Conservation (phyloP, 2,888 invertebrate genomes). For the Hirtodrosophila cameraria region DNA sequence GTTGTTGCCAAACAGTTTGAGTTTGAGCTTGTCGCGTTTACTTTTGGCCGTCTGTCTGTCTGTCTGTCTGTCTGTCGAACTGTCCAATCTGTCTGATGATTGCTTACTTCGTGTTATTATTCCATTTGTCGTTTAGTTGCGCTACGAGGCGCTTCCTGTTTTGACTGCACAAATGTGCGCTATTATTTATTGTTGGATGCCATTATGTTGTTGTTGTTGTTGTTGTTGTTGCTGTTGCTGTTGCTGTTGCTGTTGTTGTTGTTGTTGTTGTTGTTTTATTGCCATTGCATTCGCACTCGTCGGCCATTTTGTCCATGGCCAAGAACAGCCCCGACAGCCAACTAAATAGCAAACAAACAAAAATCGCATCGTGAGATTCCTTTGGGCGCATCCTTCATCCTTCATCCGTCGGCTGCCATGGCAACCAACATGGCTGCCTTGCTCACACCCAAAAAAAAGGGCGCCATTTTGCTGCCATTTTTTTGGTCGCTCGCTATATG, state of each 20-base stretch:
- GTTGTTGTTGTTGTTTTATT: no score
- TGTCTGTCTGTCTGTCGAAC: slow-evolving; percentile 9
- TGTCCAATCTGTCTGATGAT: slow-evolving; percentile 5
- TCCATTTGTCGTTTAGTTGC: slow-evolving; percentile 75
- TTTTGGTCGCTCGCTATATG: no score
- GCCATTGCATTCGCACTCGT: slow-evolving; percentile 51
- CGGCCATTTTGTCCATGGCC: slow-evolving; percentile 63
- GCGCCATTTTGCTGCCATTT: slow-evolving; percentile 53
- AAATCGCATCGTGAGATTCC: slow-evolving; percentile 30
- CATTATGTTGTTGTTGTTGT: slow-evolving; percentile 65
- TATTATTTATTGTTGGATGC: slow-evolving; percentile 70
- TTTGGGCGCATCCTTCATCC: not conserved
- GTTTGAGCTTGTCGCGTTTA: slow-evolving; percentile 22
- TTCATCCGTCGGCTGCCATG: slow-evolving; percentile 66
- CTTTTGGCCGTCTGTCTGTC: slow-evolving; percentile 9
- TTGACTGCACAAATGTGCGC: slow-evolving; percentile 72
- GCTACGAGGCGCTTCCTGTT: slow-evolving; percentile 67
- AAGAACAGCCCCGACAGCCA: no score
- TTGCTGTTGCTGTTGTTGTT: no score
- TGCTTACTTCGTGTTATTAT: slow-evolving; percentile 53
- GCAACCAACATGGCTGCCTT: slow-evolving; percentile 54
- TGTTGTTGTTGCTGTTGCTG: no score
- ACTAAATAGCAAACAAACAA: slow-evolving; percentile 19
- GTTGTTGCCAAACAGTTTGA: slow-evolving; percentile 22
- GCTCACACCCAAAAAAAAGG: slow-evolving; percentile 33